Evolutionary conservation across 2,888 invertebrate genomes (phyloP).

Genomic region (Heliconius sara): DNA sequence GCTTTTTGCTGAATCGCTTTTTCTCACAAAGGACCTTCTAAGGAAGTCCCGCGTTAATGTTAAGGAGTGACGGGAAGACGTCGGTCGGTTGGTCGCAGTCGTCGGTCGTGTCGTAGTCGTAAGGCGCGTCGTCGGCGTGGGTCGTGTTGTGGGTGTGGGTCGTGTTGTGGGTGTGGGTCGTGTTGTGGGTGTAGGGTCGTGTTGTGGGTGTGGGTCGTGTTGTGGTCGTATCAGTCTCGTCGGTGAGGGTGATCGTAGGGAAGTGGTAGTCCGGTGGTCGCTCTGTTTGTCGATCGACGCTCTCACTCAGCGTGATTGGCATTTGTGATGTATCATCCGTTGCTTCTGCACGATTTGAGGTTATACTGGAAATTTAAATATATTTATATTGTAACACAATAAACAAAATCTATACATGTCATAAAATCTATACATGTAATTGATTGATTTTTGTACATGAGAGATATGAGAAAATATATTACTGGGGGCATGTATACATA

Average conservation of each 20-base stretch:
- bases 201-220: conserved; percentile 54
- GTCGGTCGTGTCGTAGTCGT: conserved; percentile 49
- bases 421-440: too few relatives aligned
- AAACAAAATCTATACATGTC: not conserved
- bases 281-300: conserved; percentile 65
- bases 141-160: conserved; percentile 65
- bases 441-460: too few relatives aligned
- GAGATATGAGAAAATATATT: too few relatives aligned
- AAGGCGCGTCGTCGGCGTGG: conserved; percentile 61
- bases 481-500: too few relatives aligned
- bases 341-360: conserved; percentile 62
- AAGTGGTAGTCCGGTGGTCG: conserved; percentile 63
- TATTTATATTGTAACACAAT: not conserved
- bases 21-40: conserved; percentile 72
- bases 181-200: conserved; percentile 55
- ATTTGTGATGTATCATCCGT: conserved; percentile 67
- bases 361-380: conserved; percentile 61
- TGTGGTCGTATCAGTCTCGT: conserved; percentile 63
- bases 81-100: conserved; percentile 47
- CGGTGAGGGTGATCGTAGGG: conserved; percentile 63
- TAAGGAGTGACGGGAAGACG: conserved; percentile 66
- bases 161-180: conserved; percentile 51
- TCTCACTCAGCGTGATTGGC: conserved; percentile 76
- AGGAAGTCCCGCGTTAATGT: conserved; percentile 70
- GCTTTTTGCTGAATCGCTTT: conserved; percentile 75